phyloP scores from a whole-genome alignment of 2,113 vertebrate species.

The Syngnathus floridae region DNA sequence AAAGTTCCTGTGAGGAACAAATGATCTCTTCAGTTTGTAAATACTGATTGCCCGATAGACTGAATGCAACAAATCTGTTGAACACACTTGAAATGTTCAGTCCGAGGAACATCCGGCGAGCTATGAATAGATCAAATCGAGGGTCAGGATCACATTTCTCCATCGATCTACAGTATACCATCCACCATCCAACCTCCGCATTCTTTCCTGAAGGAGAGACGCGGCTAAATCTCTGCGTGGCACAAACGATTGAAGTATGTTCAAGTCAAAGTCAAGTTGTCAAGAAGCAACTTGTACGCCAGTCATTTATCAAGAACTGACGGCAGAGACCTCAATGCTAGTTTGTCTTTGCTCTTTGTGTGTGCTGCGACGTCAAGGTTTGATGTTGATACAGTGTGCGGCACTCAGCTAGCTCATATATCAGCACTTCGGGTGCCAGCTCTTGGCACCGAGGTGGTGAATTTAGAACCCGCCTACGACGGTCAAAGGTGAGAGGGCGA shows the following conservation, averaged over 20 bases:
- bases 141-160: conserved; percentile 8
- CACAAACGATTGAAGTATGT: conserved; percentile 21
- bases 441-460: conserved; percentile 62
- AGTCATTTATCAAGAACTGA: conserved; percentile 24
- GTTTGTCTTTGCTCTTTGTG: conserved; percentile 6
- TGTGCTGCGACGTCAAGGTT: conserved; percentile 18
- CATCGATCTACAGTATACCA: conserved; percentile 7
- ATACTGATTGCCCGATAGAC: conserved; percentile 16
- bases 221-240: conserved; percentile 31
- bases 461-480: conserved; percentile 67
- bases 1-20: conserved; percentile 18
- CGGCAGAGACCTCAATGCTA: conserved; percentile 3
- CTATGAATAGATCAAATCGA: background rate
- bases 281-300: conserved; percentile 29
- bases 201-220: conserved; percentile 17
- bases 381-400: conserved; percentile 29
- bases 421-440: conserved; percentile 39
- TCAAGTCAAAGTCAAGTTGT: conserved; percentile 9
- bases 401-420: conserved; percentile 20
- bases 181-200: conserved; percentile 11
- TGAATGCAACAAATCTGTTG: background rate
- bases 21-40: background rate
- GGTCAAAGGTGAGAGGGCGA: conserved; percentile 51
- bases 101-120: too few relatives aligned
- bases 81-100: too few relatives aligned